A percentile compares a stretch with the other conserved stretches of the same genome.
Evolutionary conservation across 1,140 invertebrate species (phyloP).

Genomic region (Drosophila sechellia): DNA sequence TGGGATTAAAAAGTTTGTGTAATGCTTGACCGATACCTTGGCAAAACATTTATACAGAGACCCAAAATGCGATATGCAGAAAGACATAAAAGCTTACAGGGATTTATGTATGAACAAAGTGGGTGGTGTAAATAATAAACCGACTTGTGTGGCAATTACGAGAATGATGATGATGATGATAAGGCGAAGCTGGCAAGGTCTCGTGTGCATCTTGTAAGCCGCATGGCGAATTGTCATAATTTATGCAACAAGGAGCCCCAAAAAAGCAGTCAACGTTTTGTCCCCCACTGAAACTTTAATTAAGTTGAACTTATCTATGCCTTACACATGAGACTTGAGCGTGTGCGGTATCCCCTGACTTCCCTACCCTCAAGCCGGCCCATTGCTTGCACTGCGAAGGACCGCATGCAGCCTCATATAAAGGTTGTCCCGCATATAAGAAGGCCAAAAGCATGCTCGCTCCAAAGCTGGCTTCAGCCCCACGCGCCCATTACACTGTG

Average conservation of each 20-base stretch:
- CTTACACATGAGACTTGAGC: slow-evolving; percentile 69
- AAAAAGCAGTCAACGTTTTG: slow-evolving; percentile 58
- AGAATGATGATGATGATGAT: slow-evolving; percentile 25
- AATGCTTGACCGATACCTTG: slow-evolving; percentile 1
- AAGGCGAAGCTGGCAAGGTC: slow-evolving; percentile 45
- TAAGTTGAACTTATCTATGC: slow-evolving; percentile 79
- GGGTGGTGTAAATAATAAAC: slow-evolving; percentile 33
- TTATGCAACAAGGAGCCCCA: slow-evolving; percentile 55
- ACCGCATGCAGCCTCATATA: too few species aligned
- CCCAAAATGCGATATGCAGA: slow-evolving; percentile 8
- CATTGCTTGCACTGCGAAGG: too few species aligned
- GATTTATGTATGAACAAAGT: slow-evolving; percentile 24
- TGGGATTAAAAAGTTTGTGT: not conserved
- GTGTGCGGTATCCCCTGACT: slow-evolving; percentile 10
- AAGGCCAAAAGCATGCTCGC: too few species aligned
- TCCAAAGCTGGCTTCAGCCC: too few species aligned
- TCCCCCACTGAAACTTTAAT: slow-evolving; percentile 74
- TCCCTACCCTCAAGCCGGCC: too few species aligned
- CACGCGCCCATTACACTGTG: too few species aligned
- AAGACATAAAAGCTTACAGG: slow-evolving; percentile 4
- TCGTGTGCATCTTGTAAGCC: slow-evolving; percentile 35
- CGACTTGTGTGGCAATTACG: slow-evolving; percentile 34
- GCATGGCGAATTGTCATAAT: slow-evolving; percentile 65
- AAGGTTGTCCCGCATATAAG: too few species aligned
- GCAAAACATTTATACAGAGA: not conserved